These are phyloP conservation scores for Elephantulus edwardii DNA, from an alignment of 2,113 vertebrate species.

Conservation along the genomic window DNA sequence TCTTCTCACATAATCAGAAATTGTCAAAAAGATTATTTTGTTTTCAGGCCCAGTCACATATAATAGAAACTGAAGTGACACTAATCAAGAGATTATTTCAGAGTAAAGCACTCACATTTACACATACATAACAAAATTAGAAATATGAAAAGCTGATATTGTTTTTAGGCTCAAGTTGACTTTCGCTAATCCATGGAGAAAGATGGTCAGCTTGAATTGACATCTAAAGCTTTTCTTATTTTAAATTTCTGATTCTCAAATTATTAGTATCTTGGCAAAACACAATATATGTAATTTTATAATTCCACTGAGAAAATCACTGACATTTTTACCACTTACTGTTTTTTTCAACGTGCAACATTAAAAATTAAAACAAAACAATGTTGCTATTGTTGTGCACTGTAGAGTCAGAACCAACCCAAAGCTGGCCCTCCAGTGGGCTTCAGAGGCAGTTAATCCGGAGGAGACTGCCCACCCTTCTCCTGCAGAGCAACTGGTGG, in stretches of 20 bases:
- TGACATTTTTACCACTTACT: background rate
- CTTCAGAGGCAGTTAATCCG: too few relatives aligned
- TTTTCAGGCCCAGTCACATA: background rate
- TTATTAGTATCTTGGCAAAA: slow-evolving; percentile 22
- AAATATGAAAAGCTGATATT: background rate
- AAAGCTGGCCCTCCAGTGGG: too few relatives aligned
- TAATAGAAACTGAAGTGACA: background rate
- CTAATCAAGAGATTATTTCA: background rate
- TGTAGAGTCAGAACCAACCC: background rate
- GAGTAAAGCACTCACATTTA: background rate
- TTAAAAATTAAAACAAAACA: slow-evolving; percentile 45
- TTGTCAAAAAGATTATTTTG: slow-evolving; percentile 15
- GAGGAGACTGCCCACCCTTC: too few relatives aligned
- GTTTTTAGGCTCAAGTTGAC: background rate
- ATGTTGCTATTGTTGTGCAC: background rate
- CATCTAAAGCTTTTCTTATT: background rate
- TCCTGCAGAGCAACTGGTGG: too few relatives aligned
- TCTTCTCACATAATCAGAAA: slow-evolving; percentile 33
- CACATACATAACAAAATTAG: background rate
- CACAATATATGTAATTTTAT: background rate
- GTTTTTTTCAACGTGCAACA: slow-evolving; percentile 11
- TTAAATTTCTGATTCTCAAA: slow-evolving; percentile 16
- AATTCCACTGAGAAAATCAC: background rate
- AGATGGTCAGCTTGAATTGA: background rate
- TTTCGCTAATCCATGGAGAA: slow-evolving; percentile 20